Evolutionary conservation across 2,797 vertebrate genomes (phyloP), one percentile per base, ranked within the genome.

Genomic region (Acanthurus lineatus): DNA sequence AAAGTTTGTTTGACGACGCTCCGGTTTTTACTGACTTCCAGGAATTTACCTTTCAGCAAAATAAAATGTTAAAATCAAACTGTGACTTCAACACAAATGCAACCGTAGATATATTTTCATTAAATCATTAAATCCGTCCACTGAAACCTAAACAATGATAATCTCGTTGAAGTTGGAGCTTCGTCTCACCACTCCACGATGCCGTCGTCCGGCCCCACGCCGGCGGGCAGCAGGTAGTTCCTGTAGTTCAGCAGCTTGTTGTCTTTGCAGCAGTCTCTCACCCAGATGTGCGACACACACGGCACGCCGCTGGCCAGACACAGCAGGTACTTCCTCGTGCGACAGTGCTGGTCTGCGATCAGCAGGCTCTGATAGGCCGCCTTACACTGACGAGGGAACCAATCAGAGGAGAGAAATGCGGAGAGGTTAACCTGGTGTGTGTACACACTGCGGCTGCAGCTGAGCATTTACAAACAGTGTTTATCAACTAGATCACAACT

Each of bases 241-340:
- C 96, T 95, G 76, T 97, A 98, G 92, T 97, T 98, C 10, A 98
- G 97, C 77, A 98, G 96, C 93, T 97, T 96, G 92, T 98, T 97
- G 51, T 97, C 96, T 25, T 96, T 96, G 93, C 98, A 99, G 84
- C 97, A 98, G 77, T 99, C 97, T n/a, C 96, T 93, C 76, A 99
- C 97, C 98, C 98, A 99, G 57, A 98, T 86, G 60, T 99, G 96
- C 15, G 98, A 99, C 28, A 99, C 97, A 45, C 98, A 99, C 1
- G 98, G 97, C 60, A 99, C 96, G 0, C 98, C 98, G 75, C 97
- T 97, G 82, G 97, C 97, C 94, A 99, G 88, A 89, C 98, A 99
- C 93, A 98, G 94, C 90, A 99, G 90, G 89, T 98, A 99, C 82
- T 97, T 97, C 89, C 95, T 96, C 63, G 97, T 99, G 15, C 96